Evolutionary conservation across 2,797 vertebrate genomes (phyloP), one percentile per base, ranked within the genome.

Genomic region (Catostomus latipinnis): DNA sequence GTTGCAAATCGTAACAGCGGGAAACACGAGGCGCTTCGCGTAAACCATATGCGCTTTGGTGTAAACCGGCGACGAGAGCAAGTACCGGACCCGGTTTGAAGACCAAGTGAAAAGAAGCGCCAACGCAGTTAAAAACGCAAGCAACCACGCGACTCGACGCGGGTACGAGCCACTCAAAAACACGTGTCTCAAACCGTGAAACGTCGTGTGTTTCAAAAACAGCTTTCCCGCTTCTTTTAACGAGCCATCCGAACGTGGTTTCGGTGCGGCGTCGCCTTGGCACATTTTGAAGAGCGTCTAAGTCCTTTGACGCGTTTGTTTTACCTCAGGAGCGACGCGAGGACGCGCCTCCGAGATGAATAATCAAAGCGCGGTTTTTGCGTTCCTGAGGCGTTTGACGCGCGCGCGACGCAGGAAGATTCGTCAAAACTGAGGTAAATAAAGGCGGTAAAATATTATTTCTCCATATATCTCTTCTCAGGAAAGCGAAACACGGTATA

Each of bases 1-100:
- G 90, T 95, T 96, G 61, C 94, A 96, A 16, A 96, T 93, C 72
- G 95, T 95, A 74, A 96, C 93, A 4, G 95, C 94, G 14, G 95
- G 95, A 82, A 95, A 96, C 1, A 93, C 92, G 0, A 96, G 92
- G 4, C 94, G 90, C 81, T 92, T 94, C 79, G 93, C 93, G 84
- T 94, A 94, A 9, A 93, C 91, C 92, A 95, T 92, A 89, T 95
- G 94, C 88, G 94, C 92, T 70, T 93, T 94, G 74, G 92, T 95
- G 91, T 95, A 93, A 2, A 94, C 92, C 0, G 94, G 95, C 58
- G 93, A 93, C 2, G 94, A 95, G 10, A 95, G 92, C 87, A 96
- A 87, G 86, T 95, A 96, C 16, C 92, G 91, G 80, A 95, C 92
- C 50, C 93, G 85, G 92, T 95, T 95, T 0, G 92, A 93, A 53